These are phyloP conservation scores for Rhabdornis inornatus DNA, from an alignment of 2,113 vertebrate genomes.

Conservation along the genomic window DNA sequence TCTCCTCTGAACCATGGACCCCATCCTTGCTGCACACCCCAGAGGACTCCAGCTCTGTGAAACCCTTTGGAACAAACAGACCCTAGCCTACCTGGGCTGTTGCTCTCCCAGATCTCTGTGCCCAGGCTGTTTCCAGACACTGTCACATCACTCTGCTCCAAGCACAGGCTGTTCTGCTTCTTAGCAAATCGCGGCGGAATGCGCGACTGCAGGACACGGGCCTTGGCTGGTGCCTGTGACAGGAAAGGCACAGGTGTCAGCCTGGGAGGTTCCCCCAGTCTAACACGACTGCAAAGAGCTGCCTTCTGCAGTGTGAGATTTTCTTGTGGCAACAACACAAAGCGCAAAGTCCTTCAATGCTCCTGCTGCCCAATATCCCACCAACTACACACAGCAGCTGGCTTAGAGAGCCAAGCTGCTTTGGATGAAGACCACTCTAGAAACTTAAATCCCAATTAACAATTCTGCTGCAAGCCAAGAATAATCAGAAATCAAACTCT, in stretches of 20 bases:
- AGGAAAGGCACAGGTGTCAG: not conserved
- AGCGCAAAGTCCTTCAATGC: not conserved
- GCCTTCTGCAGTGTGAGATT: not conserved
- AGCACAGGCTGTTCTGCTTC: constrained; percentile 86
- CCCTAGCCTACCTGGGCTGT: constrained; percentile 81
- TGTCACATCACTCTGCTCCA: constrained; percentile 85
- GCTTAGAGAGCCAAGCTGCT: not conserved
- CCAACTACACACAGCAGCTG: not conserved
- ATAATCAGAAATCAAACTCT: not conserved
- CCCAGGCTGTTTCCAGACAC: constrained; percentile 88
- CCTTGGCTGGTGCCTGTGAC: constrained; percentile 83
- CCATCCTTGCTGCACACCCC: not conserved
- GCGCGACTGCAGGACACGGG: constrained; percentile 85
- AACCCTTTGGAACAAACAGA: not conserved
- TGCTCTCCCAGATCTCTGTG: constrained; percentile 97
- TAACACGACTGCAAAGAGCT: not conserved
- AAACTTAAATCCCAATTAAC: not conserved
- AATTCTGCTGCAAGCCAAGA: not conserved
- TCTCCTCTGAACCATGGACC: accelerated
- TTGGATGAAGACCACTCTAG: not conserved
- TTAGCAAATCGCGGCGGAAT: constrained; percentile 98
- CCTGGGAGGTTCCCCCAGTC: not conserved
- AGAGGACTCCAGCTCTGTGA: not conserved
- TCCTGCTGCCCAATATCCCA: not conserved
- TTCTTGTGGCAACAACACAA: not conserved